phyloP scores from a whole-genome alignment of 1,140 invertebrate genomes.

The Phymorhynchus buccinoides region DNA sequence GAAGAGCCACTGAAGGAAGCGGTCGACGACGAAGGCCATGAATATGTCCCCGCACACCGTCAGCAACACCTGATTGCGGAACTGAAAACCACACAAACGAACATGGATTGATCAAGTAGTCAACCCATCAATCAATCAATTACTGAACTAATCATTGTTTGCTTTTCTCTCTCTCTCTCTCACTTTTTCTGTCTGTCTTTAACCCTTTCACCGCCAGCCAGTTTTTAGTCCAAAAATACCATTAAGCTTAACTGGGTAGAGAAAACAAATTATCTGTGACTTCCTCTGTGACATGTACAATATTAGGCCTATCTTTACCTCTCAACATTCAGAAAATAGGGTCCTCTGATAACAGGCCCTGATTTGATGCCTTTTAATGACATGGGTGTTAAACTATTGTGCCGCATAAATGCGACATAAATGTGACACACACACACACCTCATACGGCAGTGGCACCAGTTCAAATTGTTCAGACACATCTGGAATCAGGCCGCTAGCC shows the following conservation, averaged over 20 bases:
- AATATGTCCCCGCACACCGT: slow-evolving; percentile 88
- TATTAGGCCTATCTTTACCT: too few species aligned
- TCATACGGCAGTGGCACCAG: slow-evolving; percentile 73
- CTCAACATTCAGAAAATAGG: too few species aligned
- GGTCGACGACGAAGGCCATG: slow-evolving; percentile 87
- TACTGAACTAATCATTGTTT: not conserved
- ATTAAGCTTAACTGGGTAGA: too few species aligned
- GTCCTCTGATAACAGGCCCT: too few species aligned
- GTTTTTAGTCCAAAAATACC: not conserved
- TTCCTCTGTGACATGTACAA: too few species aligned
- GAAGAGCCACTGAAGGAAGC: slow-evolving; percentile 89
- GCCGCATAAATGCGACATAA: not conserved
- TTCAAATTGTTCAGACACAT: slow-evolving; percentile 74
- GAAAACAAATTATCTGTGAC: not conserved
- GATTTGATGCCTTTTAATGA: too few species aligned
- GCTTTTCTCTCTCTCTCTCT: too few species aligned
- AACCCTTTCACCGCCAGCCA: too few species aligned
- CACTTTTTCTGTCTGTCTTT: too few species aligned
- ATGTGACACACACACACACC: slow-evolving; percentile 57
- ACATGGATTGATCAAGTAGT: not conserved
- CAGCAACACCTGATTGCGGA: slow-evolving; percentile 85
- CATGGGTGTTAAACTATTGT: not conserved
- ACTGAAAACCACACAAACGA: slow-evolving; percentile 78
- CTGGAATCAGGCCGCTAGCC: slow-evolving; percentile 73
- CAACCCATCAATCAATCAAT: not conserved